Percentiles rank a stretch among this genome's conserved stretches.
Evolutionary conservation across 2,113 vertebrate species (phyloP).

Genomic region (Lophochroa leadbeateri): DNA sequence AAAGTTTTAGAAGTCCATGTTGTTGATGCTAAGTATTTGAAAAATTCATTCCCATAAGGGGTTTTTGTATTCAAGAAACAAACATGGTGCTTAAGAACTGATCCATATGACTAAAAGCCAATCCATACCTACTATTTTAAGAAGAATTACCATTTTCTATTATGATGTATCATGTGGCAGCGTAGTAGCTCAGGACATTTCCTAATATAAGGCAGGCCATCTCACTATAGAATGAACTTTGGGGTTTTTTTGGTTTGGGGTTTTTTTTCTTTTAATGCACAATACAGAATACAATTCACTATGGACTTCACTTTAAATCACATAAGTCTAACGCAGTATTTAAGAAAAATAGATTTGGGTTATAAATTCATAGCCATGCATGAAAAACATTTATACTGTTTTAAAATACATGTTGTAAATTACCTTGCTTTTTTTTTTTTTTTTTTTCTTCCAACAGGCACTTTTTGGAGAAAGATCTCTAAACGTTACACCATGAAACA

Average conservation of each 20-base stretch:
- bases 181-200: background rate
- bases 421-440: background rate
- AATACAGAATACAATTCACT: background rate
- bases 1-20: background rate
- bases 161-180: background rate
- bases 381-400: background rate
- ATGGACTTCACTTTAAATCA: background rate
- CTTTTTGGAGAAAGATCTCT: background rate
- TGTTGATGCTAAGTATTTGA: background rate
- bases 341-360: background rate
- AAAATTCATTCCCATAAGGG: background rate
- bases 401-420: background rate
- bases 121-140: background rate
- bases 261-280: background rate
- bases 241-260: no score
- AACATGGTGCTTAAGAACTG: background rate
- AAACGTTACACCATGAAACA: background rate
- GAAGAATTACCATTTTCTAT: background rate
- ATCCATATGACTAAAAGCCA: background rate
- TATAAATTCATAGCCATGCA: background rate
- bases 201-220: background rate
- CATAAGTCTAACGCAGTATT: background rate
- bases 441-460: background rate
- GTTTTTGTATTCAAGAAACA: background rate
- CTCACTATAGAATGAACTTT: background rate